These are phyloP conservation scores for Haemorhous mexicanus DNA, from an alignment of 2,113 vertebrate species.

Conservation along the genomic window DNA sequence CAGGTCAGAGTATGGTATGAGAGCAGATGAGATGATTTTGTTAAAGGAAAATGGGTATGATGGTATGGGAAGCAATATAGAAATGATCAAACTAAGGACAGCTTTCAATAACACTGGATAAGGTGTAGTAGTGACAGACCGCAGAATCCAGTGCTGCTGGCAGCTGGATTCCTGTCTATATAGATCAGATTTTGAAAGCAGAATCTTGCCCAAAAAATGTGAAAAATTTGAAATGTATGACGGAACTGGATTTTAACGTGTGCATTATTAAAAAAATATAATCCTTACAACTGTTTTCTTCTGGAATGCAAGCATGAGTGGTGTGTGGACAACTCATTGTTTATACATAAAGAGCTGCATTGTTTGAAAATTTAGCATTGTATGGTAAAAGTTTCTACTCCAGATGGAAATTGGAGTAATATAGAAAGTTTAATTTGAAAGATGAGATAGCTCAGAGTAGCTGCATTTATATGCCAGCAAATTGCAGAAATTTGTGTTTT, in stretches of 20 bases:
- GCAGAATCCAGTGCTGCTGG: not conserved
- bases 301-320: not conserved
- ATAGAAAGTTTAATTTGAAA: not conserved
- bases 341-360: not conserved
- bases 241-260: rapidly evolving
- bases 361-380: not conserved
- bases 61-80: not conserved
- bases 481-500: not conserved
- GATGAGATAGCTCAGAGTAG: not conserved
- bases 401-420: not conserved
- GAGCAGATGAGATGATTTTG: not conserved
- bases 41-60: not conserved
- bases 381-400: not conserved
- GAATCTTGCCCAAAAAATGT: not conserved
- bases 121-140: not conserved
- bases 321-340: not conserved
- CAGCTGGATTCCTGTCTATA: not conserved
- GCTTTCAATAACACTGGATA: not conserved
- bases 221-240: not conserved
- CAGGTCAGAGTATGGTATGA: not conserved
- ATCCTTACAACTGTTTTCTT: not conserved
- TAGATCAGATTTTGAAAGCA: not conserved
- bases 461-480: not conserved
- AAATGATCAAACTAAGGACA: not conserved
- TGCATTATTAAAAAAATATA: not conserved